phyloP scores from a whole-genome alignment of 1,140 invertebrate species.

The Anthonomus grandis region DNA sequence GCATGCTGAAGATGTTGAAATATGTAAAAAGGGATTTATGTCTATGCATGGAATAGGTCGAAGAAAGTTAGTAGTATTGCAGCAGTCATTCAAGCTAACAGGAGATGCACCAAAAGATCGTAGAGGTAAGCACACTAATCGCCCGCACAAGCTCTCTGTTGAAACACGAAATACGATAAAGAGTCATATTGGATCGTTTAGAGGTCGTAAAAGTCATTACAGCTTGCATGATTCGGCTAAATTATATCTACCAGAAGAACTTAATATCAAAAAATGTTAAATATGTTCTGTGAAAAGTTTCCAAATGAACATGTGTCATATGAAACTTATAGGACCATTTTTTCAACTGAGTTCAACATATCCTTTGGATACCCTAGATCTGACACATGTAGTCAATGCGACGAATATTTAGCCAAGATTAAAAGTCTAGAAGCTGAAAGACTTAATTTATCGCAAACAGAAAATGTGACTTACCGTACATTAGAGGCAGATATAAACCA shows the following conservation, averaged over 20 bases:
- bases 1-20: too few species aligned
- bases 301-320: constrained; percentile 12
- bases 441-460: constrained; percentile 12
- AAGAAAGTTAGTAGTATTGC: too few species aligned
- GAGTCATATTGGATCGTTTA: constrained; percentile 5
- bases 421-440: too few species aligned
- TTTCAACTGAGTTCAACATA: constrained; percentile 24
- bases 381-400: constrained; percentile 26
- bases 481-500: background rate
- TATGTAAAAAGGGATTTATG: too few species aligned
- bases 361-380: constrained; percentile 25
- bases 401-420: constrained; percentile 21
- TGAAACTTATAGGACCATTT: constrained; percentile 19
- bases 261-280: constrained; percentile 18
- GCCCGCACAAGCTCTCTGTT: too few species aligned
- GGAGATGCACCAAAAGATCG: too few species aligned
- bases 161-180: too few species aligned
- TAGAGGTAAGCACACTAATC: too few species aligned
- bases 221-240: constrained; percentile 14
- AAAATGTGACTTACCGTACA: too few species aligned
- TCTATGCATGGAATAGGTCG: too few species aligned
- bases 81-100: too few species aligned
- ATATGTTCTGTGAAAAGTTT: constrained; percentile 10
- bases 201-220: constrained; percentile 19
- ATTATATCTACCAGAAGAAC: constrained; percentile 23